phyloP scores from a whole-genome alignment of 2,113 vertebrate genomes.

The Gavia stellata region DNA sequence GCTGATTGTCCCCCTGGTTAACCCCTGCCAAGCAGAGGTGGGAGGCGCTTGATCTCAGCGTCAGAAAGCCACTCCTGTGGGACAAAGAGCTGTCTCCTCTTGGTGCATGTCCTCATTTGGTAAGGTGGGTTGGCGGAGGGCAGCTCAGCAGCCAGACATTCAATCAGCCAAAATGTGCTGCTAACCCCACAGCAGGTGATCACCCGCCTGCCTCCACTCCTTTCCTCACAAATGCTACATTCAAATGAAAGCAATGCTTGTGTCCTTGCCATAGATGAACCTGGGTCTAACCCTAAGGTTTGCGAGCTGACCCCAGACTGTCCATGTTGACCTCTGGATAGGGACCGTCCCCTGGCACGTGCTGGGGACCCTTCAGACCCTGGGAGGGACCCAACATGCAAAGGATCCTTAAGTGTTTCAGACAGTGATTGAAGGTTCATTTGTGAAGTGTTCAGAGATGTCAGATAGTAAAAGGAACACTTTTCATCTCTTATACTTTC shows the following conservation, averaged over 20 bases:
- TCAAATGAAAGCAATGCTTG: not conserved
- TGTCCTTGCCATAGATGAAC: not conserved
- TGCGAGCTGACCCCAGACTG: not conserved
- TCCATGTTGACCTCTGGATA: not conserved
- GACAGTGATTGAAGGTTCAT: not conserved
- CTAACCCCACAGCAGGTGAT: not conserved
- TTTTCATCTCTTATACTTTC: not conserved
- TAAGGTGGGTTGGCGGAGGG: not conserved
- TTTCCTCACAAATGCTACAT: not conserved
- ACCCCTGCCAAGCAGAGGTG: not conserved
- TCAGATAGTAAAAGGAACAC: not conserved
- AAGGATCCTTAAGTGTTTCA: not conserved
- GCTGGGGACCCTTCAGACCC: not conserved
- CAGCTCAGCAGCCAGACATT: not conserved
- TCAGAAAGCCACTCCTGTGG: not conserved
- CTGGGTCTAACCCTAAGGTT: not conserved
- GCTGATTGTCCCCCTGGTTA: not conserved
- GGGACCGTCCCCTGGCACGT: fast-evolving
- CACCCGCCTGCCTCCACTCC: not conserved
- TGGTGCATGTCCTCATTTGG: fast-evolving
- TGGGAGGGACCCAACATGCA: not conserved
- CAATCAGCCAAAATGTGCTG: not conserved
- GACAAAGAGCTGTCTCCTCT: not conserved
- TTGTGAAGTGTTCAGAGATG: not conserved
- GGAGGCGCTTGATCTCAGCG: fast-evolving